Evolutionary conservation across 2,797 vertebrate genomes (phyloP), one percentile per base, ranked within the genome.

Genomic region (Mus caroli): DNA sequence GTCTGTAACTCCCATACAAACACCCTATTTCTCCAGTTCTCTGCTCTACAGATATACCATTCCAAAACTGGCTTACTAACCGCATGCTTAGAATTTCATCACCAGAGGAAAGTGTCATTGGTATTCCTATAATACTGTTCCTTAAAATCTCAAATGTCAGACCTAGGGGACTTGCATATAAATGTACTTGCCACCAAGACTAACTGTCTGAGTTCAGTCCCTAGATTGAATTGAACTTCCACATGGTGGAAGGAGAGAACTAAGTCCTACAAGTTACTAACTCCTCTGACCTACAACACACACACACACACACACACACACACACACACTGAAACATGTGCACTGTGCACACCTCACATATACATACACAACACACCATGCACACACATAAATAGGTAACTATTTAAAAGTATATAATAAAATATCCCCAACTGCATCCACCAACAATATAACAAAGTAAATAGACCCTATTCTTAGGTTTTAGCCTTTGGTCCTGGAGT

Each of bases 41-140:
- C 83, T 91, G 22, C 46, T 56, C 37, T 24, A 78, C 8, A 92
- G 60, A 76, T 52, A 54, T 3, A 85, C 24, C 46, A 77, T 95
- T 93, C 12, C 46, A 78, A 93, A 96, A 84, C 20, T 85, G 52
- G n/a, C 64, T 69, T 90, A 64, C 26, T 78, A 31, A 31, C 43
- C 24, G 37, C 28, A 22, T 87, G 17, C 34, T 71, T 91, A 78
- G 76, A 67, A 96, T 56, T 80, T 92, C 34, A 86, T 91, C 54
- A 69, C 62, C 84, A 28, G 34, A 86, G 37, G 88, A 64, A 15
- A 79, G 3, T 67, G 3, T 77, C n/a, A 64, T 76, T 88, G 6
- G 28, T 28, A 93, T 88, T 85, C 90, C 24, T 52, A 67, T 34
- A 15, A 67, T 83, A 58, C 37, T n/a, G 40, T 14, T 62, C 64